These are phyloP conservation scores for Empidonax alnorum DNA, from an alignment of 2,113 vertebrate species.

Conservation along the genomic window DNA sequence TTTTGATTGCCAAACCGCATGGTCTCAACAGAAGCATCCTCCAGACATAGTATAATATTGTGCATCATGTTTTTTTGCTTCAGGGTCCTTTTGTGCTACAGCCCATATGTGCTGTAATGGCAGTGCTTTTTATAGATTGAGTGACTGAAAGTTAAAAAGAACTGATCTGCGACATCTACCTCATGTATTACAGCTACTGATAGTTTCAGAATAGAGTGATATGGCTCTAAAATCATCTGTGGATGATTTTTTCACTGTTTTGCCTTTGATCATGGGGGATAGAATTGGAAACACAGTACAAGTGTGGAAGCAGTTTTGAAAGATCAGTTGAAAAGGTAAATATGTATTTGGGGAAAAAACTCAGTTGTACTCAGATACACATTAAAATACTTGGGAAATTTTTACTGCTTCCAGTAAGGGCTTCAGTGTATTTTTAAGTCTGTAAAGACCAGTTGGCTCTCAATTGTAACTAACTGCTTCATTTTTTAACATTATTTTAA, in stretches of 20 bases:
- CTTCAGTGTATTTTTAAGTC: not conserved
- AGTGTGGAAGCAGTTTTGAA: not conserved
- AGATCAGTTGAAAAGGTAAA: not conserved
- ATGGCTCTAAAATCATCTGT: not conserved
- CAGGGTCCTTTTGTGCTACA: not conserved
- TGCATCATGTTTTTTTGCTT: not conserved
- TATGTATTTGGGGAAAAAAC: not conserved
- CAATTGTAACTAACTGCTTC: not conserved
- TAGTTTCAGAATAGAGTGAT: not conserved
- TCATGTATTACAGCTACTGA: not conserved
- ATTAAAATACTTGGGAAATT: not conserved
- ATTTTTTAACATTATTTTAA: not conserved
- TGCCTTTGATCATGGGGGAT: not conserved
- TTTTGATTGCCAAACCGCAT: not conserved
- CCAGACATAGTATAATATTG: not conserved
- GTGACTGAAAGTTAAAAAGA: not conserved
- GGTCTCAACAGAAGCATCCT: not conserved
- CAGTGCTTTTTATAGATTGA: conserved; percentile 27
- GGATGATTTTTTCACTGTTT: not conserved
- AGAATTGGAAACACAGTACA: not conserved
- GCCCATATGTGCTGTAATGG: conserved; percentile 21
- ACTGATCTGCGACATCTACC: not conserved
- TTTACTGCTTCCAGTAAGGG: not conserved
- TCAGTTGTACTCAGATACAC: not conserved
- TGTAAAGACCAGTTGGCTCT: not conserved